Evolutionary conservation across 2,113 vertebrate species (phyloP).

Genomic region (Semnornis frantzii): DNA sequence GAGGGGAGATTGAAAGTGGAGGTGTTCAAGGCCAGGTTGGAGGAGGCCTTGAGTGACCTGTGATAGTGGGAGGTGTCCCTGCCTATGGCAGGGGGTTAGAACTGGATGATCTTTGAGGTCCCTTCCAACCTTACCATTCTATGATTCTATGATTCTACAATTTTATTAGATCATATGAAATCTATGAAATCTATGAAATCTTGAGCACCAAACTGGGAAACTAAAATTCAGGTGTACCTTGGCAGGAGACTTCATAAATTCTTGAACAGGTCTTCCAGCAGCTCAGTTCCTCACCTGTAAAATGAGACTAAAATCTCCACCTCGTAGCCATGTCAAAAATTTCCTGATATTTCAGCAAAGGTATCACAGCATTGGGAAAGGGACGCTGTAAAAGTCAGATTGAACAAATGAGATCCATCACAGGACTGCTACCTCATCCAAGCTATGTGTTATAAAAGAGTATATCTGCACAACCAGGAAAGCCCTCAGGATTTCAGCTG

Average conservation of each 20-base stretch:
- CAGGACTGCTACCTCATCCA: neutral
- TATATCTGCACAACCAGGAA: constrained; percentile 40
- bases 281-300: neutral
- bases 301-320: neutral
- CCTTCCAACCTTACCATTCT: too few species aligned
- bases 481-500: neutral
- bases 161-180: too few species aligned
- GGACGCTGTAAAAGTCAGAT: neutral
- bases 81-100: too few species aligned
- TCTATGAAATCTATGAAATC: neutral
- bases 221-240: neutral
- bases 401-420: neutral
- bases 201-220: neutral
- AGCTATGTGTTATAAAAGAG: neutral
- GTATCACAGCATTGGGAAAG: neutral
- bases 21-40: too few species aligned
- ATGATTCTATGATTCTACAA: too few species aligned
- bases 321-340: neutral
- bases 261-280: neutral
- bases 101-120: too few species aligned
- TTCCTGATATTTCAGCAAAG: neutral
- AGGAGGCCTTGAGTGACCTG: too few species aligned
- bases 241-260: neutral
- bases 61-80: too few species aligned
- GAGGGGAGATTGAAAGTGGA: too few species aligned